Conservation (phyloP, 1,140 invertebrate genomes). For the Eulimnadia texana region DNA sequence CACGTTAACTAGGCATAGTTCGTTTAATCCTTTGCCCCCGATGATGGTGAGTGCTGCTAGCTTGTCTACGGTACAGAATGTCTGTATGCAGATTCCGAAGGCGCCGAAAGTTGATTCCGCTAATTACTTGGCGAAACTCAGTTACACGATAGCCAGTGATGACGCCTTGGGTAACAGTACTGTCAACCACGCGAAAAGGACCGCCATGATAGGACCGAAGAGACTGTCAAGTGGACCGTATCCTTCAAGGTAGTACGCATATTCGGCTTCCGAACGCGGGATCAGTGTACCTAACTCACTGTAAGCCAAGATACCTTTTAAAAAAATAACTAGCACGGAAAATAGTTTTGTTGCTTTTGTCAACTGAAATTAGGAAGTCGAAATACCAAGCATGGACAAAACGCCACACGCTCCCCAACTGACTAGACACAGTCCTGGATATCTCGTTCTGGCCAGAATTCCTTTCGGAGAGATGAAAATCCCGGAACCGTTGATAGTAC, state of each 20-base stretch:
- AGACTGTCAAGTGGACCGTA: constrained; percentile 3
- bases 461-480: too few species aligned
- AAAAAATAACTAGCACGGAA: constrained; percentile 31
- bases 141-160: constrained; percentile 25
- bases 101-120: not conserved
- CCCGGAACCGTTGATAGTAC: too few species aligned
- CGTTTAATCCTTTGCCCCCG: constrained; percentile 34
- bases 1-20: constrained; percentile 18
- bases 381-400: constrained; percentile 32
- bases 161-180: constrained; percentile 26
- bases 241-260: constrained; percentile 27
- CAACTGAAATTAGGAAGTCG: not conserved
- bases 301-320: constrained; percentile 40
- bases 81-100: constrained; percentile 32
- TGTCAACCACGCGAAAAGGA: constrained; percentile 27
- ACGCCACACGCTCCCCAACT: constrained; percentile 37
- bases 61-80: constrained; percentile 44
- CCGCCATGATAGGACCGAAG: constrained; percentile 24
- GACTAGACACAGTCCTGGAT: constrained; percentile 36
- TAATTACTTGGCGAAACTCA: constrained; percentile 31
- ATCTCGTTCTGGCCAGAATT: constrained; percentile 43
- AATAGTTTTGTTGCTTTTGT: not conserved
- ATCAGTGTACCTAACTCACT: constrained; percentile 35
- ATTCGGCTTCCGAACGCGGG: constrained; percentile 45
- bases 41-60: constrained; percentile 40